phyloP scores from a whole-genome alignment of 2,113 vertebrate species.

The Mormyrus lacerda region DNA sequence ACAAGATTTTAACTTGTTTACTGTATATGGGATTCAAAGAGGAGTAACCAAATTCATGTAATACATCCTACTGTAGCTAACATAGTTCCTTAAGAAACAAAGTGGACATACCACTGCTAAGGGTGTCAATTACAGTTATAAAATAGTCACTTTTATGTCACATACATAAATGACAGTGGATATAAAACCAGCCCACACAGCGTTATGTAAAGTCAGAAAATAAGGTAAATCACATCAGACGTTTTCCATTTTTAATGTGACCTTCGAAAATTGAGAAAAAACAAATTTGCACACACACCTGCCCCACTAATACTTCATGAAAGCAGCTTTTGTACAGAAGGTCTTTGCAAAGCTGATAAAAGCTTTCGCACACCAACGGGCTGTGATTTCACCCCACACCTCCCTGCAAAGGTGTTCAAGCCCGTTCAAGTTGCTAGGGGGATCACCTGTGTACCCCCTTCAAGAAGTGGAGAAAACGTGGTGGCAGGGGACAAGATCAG shows the following conservation, averaged over 20 bases:
- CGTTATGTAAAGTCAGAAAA: not conserved
- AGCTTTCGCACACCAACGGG: not conserved
- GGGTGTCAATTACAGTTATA: not conserved
- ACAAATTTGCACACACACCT: not conserved
- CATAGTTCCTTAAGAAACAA: not conserved
- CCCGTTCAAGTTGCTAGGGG: not conserved
- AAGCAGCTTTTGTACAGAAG: not conserved
- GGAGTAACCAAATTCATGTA: not conserved
- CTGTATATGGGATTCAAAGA: not conserved
- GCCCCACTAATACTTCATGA: not conserved
- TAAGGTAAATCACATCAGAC: not conserved
- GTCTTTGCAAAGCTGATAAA: not conserved
- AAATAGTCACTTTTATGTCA: not conserved
- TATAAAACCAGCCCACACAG: not conserved
- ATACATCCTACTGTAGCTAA: not conserved
- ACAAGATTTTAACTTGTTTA: not conserved
- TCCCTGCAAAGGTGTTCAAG: not conserved
- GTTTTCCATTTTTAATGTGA: not conserved
- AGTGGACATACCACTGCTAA: not conserved
- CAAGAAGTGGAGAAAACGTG: not conserved
- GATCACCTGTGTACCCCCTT: not conserved
- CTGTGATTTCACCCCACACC: not conserved
- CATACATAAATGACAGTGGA: not conserved
- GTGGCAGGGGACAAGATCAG: not conserved
- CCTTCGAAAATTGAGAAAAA: not conserved